A percentile compares a stretch with the other conserved stretches of the same genome.
Conservation (phyloP, 23 tunicate genomes). For the Pegea sp. region DNA sequence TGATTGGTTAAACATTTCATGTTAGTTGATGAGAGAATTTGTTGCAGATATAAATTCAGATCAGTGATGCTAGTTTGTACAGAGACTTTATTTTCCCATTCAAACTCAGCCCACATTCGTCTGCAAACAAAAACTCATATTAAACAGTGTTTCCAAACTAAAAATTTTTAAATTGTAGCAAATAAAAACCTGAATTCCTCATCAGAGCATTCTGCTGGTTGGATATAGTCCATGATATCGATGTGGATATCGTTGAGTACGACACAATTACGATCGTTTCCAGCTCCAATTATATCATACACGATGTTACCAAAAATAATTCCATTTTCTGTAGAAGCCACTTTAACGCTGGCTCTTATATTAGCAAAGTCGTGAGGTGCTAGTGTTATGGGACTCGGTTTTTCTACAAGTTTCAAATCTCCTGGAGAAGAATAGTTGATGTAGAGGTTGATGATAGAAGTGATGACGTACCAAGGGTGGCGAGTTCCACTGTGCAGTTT, state of each 20-base stretch:
- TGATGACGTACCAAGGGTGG: conserved; percentile 45
- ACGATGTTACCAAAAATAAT: conserved; percentile 96
- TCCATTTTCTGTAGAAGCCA: conserved; percentile 94
- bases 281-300: conserved; percentile 87
- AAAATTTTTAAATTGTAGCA: background rate
- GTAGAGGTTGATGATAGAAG: too few species aligned
- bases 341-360: conserved; percentile 92
- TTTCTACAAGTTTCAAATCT: conserved; percentile 88
- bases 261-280: conserved; percentile 87
- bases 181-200: conserved; percentile 62
- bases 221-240: conserved; percentile 97
- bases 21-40: conserved; percentile 49
- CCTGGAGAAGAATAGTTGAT: conserved; percentile 14
- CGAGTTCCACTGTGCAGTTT: conserved; percentile 86
- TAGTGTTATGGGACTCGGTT: conserved; percentile 84
- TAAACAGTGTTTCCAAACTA: background rate
- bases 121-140: conserved; percentile 8
- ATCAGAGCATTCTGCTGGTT: conserved; percentile 79
- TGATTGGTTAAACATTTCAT: conserved; percentile 94
- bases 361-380: conserved; percentile 99
- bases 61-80: conserved; percentile 68
- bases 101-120: conserved; percentile 99
- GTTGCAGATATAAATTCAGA: conserved; percentile 40
- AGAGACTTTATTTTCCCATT: conserved; percentile 94
- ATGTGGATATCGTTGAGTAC: conserved; percentile 94